Conservation (phyloP, 2,113 vertebrate species). For the Podiceps cristatus region DNA sequence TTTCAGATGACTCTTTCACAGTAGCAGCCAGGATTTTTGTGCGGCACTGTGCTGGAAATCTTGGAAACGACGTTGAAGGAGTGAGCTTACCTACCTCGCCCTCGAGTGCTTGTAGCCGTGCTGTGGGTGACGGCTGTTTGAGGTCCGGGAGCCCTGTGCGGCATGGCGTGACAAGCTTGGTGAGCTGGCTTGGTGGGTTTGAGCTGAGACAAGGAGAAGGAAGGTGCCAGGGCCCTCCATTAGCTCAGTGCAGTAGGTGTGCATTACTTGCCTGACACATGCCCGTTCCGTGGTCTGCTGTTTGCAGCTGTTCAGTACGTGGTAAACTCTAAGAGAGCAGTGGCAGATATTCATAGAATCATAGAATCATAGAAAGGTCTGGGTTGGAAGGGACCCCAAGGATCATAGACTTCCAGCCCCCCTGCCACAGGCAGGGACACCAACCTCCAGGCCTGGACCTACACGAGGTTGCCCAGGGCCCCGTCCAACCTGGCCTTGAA, state of each 20-base stretch:
- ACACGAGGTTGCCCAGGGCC: no score
- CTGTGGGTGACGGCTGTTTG: background rate
- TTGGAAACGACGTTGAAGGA: background rate
- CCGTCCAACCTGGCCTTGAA: no score
- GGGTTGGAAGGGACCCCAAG: no score
- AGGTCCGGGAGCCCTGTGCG: background rate
- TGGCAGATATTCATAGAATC: no score
- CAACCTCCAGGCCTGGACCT: no score
- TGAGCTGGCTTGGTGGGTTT: background rate
- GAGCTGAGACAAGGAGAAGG: background rate
- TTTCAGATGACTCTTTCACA: background rate
- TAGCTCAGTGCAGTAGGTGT: background rate
- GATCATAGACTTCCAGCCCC: no score
- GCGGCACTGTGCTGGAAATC: background rate
- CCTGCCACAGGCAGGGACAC: no score
- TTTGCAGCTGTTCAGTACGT: background rate
- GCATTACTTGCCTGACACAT: background rate
- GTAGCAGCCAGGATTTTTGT: background rate
- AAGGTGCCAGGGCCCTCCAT: rapidly evolving
- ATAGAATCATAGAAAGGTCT: no score
- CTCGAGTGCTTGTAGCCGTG: background rate
- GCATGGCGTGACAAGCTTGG: background rate
- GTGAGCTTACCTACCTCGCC: background rate
- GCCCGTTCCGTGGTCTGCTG: background rate
- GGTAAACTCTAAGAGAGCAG: background rate